Base-by-base conservation (phyloP, 2,888 invertebrate genomes). In the Caenorhabditis sp. region DNA sequence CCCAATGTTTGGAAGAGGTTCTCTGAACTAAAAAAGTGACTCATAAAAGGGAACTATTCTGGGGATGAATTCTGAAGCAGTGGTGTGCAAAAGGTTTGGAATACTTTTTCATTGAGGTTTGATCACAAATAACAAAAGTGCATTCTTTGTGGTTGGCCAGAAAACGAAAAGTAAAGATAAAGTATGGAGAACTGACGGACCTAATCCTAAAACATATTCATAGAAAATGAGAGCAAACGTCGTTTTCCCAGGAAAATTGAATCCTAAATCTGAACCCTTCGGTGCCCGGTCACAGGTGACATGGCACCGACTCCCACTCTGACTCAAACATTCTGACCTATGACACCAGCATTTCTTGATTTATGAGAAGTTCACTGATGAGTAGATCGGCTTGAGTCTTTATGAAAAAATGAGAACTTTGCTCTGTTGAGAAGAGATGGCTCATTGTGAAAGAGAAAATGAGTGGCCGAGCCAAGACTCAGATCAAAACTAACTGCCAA, bases 171-270 rank as follows among this genome's bases (percentile, higher is more conserved):
- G 69, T 24, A 13, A 44, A 37, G 53, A 26, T 13, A 22, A 44
- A 37, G 53, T 53, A 26, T 61, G 35, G 26, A 32, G 47, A 53
- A 40, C 28, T 62, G 13, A 40, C 6, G n/a, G 50, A 13, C 32
- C 56, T 56, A 28, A 13, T 37, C 35, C n/a, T 22, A 68, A 76
- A 76, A 61, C 76, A 68, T 60, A 76, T 76, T 68, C 76, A 76
- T 76, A 76, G 67, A 37, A 76, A 76, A 76, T 76, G 76, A 65
- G 74, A 35, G 1, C 37, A 5, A 18, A n/a, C 37, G 47, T 47
- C 18, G n/a, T 20, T 3, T 40, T 47, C 20, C 24, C 22, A 35
- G 24, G 24, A 32, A 18, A 28, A 40, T 13, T 40, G 40, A 40
- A 40, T 40, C 40, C 11, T 18, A 28, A 64, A 62, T 71, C 71